Base-by-base conservation (phyloP, 2,113 vertebrate genomes). In the Nymphicus hollandicus region DNA sequence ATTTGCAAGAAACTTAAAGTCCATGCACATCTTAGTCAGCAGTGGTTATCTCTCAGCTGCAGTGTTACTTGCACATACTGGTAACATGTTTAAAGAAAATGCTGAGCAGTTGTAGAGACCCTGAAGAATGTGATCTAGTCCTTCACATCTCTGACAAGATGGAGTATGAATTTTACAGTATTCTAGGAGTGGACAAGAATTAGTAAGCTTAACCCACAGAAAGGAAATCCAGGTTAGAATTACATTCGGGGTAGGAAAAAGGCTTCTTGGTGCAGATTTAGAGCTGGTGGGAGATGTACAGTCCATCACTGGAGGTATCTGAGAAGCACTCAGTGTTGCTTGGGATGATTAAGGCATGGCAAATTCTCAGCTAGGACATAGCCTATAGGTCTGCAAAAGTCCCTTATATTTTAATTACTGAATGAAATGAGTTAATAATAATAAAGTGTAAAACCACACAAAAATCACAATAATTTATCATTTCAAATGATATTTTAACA, bases 401-500 rank as follows among this genome's bases (percentile, higher is more conserved):
- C 5, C 13, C 7, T 69, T 64, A 4, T 49, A 72, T 88, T 61
- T 37, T 89, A 52, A 31, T 58, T 64, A 60, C 12, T 53, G 10
- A 39, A 37, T 68, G 17, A 81, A 81, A 88, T 37, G 1, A 24
- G 22, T 4, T 35, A 63, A 46, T 31, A 81, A 66, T 3, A 4
- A 58, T 3, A 4, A 79, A 44, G 4, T 58, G 53, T 29, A 70
- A 89, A 73, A 1, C 0, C 3, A 31, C 2, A 24, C 49, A 89
- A 73, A 1, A 1, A 2, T 2, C 6, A 20, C 4, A 63, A 16
- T 17, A 16, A 53, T 24, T 84, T 83, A 27, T 44, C 0, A 24
- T 78, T 65, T 74, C 2, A 58, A 85, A 56, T 46, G n/a, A 65
- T 91, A 81, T 17, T 24, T 27, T 39, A 68, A 27, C 17, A 58